Evolutionary conservation across 1,140 invertebrate species (phyloP), one percentile per base, ranked within the genome.

Genomic region (Ceratina australensis): DNA sequence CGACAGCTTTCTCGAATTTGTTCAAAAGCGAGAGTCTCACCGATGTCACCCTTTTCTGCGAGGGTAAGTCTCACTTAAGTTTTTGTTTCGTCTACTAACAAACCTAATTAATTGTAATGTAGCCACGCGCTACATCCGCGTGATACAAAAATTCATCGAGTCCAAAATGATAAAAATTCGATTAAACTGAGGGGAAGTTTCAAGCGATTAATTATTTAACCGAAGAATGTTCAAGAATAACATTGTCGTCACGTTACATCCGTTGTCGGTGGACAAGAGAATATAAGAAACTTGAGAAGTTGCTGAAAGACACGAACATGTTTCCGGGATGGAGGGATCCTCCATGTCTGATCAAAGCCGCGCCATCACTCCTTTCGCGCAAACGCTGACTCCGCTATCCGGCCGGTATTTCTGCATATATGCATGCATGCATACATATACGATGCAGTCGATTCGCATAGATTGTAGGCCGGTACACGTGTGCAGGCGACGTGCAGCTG

Each of bases 11-110:
- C 93, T 96, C 96, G 87, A 97, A 96, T 92, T 93, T 97, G 87
- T 97, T 96, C 94, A 97, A 97, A 94, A 97, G 96, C 89, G 97
- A 97, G 93, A 96, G 95, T 92, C 94, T 97, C 85, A 96, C 96
- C 85, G 97, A 97, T 94, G 96, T 97, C 89, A 97, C 96, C 87
- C 93, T 97, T 82, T 97, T 96, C 92, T 97, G 97, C 93, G 96
- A 97, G 95, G 96, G 96, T 97, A 92, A 94, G 94, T 93, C 56
- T 18, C 26, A 54, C 47, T 52, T 5, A 50, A 7, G 47, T 15
- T 49, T 4, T 57, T 57, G n/a, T n/a, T n/a, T n/a, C n/a, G n/a
- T n/a, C n/a, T n/a, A n/a, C n/a, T n/a, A n/a, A n/a, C n/a, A n/a
- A n/a, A n/a, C n/a, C n/a, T n/a, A n/a, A n/a, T n/a, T n/a, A n/a